These are phyloP conservation scores for Lineus longissimus DNA, from an alignment of 1,140 invertebrate genomes.

Conservation along the genomic window DNA sequence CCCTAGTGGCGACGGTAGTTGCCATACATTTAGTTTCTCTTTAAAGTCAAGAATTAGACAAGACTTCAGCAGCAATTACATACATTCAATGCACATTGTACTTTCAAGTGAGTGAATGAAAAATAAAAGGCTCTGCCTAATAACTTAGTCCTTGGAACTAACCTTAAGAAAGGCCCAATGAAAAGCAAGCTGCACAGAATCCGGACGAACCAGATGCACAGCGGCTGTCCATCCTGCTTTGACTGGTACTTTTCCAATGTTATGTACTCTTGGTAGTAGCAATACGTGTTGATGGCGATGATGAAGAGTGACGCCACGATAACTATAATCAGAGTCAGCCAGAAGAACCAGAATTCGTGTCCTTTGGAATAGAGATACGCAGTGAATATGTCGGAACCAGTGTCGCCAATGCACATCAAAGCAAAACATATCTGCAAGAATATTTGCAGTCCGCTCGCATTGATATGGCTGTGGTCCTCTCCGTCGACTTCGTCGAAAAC, in stretches of 20 bases:
- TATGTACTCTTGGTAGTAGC: slow-evolving; percentile 30
- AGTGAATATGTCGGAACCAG: slow-evolving; percentile 29
- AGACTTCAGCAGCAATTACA: no score
- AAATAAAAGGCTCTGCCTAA: no score
- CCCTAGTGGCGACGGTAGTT: no score
- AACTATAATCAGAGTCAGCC: slow-evolving; percentile 26
- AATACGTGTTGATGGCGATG: slow-evolving; percentile 25
- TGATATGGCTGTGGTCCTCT: no score
- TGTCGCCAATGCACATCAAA: slow-evolving; percentile 24
- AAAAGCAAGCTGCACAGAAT: slow-evolving; percentile 31
- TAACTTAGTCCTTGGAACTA: no score
- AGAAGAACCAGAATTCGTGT: slow-evolving; percentile 17
- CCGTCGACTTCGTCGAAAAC: no score
- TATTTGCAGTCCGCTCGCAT: no score
- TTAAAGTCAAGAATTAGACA: no score
- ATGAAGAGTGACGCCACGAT: slow-evolving; percentile 25
- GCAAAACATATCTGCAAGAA: slow-evolving; percentile 10
- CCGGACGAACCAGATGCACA: slow-evolving; percentile 28
- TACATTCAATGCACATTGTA: no score
- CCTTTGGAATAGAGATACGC: slow-evolving; percentile 25
- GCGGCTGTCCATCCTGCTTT: background rate
- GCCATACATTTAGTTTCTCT: no score
- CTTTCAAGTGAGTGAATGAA: no score
- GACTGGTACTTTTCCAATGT: slow-evolving; percentile 14
- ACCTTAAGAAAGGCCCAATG: slow-evolving; percentile 35